A percentile compares a stretch with the other conserved stretches of the same genome.
Evolutionary conservation across 2,888 invertebrate genomes (phyloP).

Genomic region (Xiphydria camelus): DNA sequence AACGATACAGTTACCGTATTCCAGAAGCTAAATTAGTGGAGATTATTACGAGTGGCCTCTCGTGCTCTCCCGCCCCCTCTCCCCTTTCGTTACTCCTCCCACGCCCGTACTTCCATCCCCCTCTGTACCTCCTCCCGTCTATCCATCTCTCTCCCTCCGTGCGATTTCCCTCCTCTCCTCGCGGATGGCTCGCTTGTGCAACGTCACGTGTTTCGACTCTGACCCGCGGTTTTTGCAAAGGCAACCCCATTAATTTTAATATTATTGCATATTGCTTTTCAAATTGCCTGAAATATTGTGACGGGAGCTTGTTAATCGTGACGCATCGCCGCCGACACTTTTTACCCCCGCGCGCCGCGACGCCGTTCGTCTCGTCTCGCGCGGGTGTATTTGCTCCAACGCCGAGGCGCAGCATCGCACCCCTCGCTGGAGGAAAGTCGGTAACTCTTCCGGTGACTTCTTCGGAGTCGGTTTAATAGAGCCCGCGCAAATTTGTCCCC

Average conservation of each 20-base stretch:
- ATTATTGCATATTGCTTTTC: conserved; percentile 44
- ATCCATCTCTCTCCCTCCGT: conserved; percentile 4
- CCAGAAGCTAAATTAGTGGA: conserved; percentile 56
- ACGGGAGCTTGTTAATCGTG: conserved; percentile 28
- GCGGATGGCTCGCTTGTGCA: conserved; percentile 1
- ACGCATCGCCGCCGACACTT: background rate
- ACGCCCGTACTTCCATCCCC: conserved; percentile 16
- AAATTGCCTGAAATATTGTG: conserved; percentile 37
- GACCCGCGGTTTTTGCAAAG: conserved; percentile 32
- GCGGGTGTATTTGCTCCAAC: no score
- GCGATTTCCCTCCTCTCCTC: conserved; percentile 3
- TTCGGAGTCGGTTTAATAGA: no score
- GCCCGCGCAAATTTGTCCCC: no score
- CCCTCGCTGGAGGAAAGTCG: no score
- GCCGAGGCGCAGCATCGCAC: no score
- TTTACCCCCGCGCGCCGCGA: background rate
- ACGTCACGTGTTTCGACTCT: conserved; percentile 9
- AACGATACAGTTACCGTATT: conserved; percentile 57
- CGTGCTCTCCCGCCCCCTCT: conserved; percentile 15
- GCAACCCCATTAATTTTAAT: conserved; percentile 41
- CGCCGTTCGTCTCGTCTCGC: no score
- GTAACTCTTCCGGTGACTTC: no score
- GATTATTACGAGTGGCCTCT: conserved; percentile 55
- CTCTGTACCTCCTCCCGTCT: conserved; percentile 16
- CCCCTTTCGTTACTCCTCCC: conserved; percentile 26